phyloP scores from a whole-genome alignment of 2,797 vertebrate species.

The Macropodus opercularis region DNA sequence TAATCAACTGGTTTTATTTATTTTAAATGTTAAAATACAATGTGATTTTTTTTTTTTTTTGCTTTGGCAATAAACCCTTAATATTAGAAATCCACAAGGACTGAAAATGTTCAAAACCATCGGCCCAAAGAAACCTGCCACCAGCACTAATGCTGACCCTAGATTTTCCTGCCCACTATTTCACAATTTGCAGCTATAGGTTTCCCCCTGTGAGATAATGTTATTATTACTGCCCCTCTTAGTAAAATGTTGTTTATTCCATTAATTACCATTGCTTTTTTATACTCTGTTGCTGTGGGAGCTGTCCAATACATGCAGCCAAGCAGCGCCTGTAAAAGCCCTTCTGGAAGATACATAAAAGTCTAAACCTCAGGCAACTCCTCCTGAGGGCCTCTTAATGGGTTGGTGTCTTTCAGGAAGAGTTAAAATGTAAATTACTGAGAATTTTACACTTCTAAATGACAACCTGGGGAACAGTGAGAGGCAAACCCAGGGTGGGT shows the following conservation, averaged over 20 bases:
- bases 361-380: conserved; percentile 63
- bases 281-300: conserved; percentile 48
- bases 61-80: conserved; percentile 6
- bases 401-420: conserved; percentile 65
- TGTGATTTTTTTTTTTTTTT: too few species aligned
- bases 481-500: conserved; percentile 45
- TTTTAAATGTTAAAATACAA: too few species aligned
- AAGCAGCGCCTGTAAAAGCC: conserved; percentile 64
- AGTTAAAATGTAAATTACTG: conserved; percentile 75
- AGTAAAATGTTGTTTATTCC: conserved; percentile 69
- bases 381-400: conserved; percentile 68
- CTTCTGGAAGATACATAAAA: conserved; percentile 74
- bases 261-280: conserved; percentile 69
- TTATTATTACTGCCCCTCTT: conserved; percentile 57
- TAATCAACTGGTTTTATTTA: too few species aligned
- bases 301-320: conserved; percentile 61
- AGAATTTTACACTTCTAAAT: conserved; percentile 65
- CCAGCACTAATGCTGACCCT: conserved; percentile 21
- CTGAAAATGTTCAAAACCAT: conserved; percentile 17
- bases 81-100: conserved; percentile 9
- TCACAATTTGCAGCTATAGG: conserved; percentile 41
- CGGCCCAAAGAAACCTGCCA: neutral
- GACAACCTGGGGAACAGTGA: conserved; percentile 63
- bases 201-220: conserved; percentile 53
- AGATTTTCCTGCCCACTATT: conserved; percentile 1